phyloP scores from a whole-genome alignment of 2,113 vertebrate species.

The Aphelocoma coerulescens region DNA sequence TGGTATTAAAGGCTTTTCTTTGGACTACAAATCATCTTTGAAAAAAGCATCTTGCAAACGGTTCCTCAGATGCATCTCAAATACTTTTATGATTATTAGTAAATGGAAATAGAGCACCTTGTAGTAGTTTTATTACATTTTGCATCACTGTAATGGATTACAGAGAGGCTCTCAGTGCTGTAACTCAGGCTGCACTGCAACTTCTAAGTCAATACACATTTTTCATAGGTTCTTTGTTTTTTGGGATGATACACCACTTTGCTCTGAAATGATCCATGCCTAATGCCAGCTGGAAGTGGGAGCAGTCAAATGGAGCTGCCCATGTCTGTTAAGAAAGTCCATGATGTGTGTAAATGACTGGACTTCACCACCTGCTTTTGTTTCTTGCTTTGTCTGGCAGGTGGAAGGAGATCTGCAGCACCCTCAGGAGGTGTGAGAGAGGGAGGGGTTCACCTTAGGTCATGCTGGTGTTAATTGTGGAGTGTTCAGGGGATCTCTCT shows the following conservation, averaged over 20 bases:
- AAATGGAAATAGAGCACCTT: slow-evolving; percentile 49
- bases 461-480: neutral
- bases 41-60: neutral
- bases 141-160: neutral
- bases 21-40: slow-evolving; percentile 23
- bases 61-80: slow-evolving; percentile 28
- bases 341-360: neutral
- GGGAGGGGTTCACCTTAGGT: neutral
- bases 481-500: neutral
- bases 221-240: neutral
- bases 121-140: slow-evolving; percentile 39
- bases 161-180: neutral
- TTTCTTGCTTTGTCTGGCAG: neutral
- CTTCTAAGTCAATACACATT: neutral
- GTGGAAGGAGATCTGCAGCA: neutral
- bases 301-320: neutral
- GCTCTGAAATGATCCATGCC: neutral
- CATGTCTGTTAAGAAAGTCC: neutral
- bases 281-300: neutral
- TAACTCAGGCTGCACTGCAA: neutral
- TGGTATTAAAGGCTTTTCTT: slow-evolving; percentile 21
- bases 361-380: neutral
- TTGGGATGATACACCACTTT: neutral
- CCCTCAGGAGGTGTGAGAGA: no score
- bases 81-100: slow-evolving; percentile 34